Percentiles rank a stretch among this genome's conserved stretches.
These are phyloP conservation scores for Deroplatys truncata DNA, from an alignment of 2,888 invertebrate species.

Conservation along the genomic window DNA sequence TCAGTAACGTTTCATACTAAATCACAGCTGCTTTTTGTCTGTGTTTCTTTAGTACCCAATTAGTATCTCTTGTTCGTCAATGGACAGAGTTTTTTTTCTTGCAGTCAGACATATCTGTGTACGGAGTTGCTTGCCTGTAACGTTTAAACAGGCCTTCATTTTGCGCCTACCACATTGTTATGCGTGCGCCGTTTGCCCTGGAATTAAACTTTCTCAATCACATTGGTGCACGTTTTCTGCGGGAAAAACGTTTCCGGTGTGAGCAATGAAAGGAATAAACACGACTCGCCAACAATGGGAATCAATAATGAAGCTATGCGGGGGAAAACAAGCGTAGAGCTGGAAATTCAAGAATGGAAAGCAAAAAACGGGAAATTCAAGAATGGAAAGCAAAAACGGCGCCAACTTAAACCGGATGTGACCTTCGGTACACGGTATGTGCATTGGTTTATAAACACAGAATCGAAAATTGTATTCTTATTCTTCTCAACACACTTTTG, in stretches of 20 bases:
- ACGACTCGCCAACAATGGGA: background rate
- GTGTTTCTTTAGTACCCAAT: background rate
- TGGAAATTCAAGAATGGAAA: background rate
- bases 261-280: background rate
- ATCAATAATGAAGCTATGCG: background rate
- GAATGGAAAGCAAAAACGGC: background rate
- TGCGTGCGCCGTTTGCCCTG: background rate
- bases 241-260: background rate
- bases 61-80: background rate
- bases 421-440: background rate
- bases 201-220: background rate
- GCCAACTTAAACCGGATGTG: background rate
- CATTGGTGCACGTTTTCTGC: background rate
- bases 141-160: background rate
- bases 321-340: too few relatives aligned
- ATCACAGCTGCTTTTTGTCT: background rate
- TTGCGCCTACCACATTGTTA: background rate
- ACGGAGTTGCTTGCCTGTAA: background rate
- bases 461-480: too few relatives aligned
- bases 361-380: background rate
- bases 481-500: too few relatives aligned
- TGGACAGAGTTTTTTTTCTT: background rate
- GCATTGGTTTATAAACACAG: too few relatives aligned
- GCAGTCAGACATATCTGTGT: background rate
- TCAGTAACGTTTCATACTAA: background rate